Base-by-base conservation (phyloP, 2,888 invertebrate species). In the Drosophila subsilvestris region DNA sequence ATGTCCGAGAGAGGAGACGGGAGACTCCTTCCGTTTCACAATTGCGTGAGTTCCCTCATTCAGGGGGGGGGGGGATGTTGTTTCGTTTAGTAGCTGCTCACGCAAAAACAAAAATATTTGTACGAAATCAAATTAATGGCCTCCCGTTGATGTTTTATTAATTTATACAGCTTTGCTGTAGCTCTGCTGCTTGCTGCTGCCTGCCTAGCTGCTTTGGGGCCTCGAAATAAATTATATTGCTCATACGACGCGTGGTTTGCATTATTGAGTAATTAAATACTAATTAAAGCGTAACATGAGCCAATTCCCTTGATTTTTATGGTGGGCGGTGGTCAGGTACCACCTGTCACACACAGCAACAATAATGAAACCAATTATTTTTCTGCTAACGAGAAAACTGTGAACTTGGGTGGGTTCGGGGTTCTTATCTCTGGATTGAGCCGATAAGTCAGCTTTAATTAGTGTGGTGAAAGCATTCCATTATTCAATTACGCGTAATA, bases 181-280 rank as follows among this genome's bases (percentile, higher is more conserved):
- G n/a, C n/a, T n/a, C 45, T 49, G 51, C 27, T 47, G 32, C 12
- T 12, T 12, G 12, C 32, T 32, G 32, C 14, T 1, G 14, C 32
- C n/a, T n/a, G n/a, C n/a, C n/a, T 12, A 4, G 32, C 37, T 37
- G 14, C 37, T 37, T 37, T 37, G 14, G 37, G 37, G 37, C 37
- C 37, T 47, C 51, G 56, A 70, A 71, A 79, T 79, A 59, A 79
- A 78, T 79, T 80, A 83, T 80, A 84, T 86, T 78, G 71, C 81
- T 57, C 58, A 86, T 83, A 78, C 80, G 84, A 75, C 74, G 82
- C 76, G 86, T 80, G 78, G 61, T 68, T 75, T 78, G 84, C 75
- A 77, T 86, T 79, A 86, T 85, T 87, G 77, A 82, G 82, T 85
- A 86, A 86, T 86, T 87, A 86, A 86, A 87, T 86, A 82, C 80